Evolutionary conservation across 2,888 invertebrate species (phyloP).

Genomic region (Pseudoips prasinana): DNA sequence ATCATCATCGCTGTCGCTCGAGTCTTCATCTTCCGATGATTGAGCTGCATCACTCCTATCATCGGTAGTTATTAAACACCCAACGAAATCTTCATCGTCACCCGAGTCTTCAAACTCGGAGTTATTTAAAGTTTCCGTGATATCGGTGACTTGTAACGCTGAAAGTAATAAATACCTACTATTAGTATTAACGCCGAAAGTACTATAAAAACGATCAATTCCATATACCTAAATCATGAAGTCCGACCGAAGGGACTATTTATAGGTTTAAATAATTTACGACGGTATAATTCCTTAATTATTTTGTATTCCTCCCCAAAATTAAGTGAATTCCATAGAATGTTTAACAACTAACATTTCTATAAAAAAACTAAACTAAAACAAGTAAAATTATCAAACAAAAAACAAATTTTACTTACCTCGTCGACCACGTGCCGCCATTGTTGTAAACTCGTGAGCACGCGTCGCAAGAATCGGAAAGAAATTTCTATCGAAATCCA

Average conservation of each 20-base stretch:
- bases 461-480: neutral
- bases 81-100: slow-evolving; percentile 3
- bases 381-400: too few relatives aligned
- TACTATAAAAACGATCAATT: slow-evolving; percentile 1
- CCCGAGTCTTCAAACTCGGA: slow-evolving; percentile 3
- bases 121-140: slow-evolving; percentile 3
- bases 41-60: slow-evolving; percentile 2
- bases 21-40: slow-evolving; percentile 8
- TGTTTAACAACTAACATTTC: too few relatives aligned
- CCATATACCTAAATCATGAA: slow-evolving; percentile 6
- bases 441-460: too few relatives aligned
- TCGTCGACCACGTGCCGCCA: neutral
- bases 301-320: slow-evolving; percentile 6
- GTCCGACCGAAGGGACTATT: slow-evolving; percentile 4
- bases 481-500: slow-evolving; percentile 1
- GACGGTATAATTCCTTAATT: slow-evolving; percentile 4
- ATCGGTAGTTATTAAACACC: slow-evolving; percentile 1
- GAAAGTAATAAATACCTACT: slow-evolving; percentile 3
- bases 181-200: slow-evolving; percentile 2
- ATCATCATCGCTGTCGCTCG: slow-evolving; percentile 4
- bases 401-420: slow-evolving; percentile 6
- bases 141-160: slow-evolving; percentile 5
- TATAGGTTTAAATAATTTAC: slow-evolving; percentile 7
- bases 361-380: too few relatives aligned
- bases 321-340: neutral